A percentile compares a stretch with the other conserved stretches of the same genome.
phyloP scores from a whole-genome alignment of 2,888 invertebrate species.

The Thecophora atra region DNA sequence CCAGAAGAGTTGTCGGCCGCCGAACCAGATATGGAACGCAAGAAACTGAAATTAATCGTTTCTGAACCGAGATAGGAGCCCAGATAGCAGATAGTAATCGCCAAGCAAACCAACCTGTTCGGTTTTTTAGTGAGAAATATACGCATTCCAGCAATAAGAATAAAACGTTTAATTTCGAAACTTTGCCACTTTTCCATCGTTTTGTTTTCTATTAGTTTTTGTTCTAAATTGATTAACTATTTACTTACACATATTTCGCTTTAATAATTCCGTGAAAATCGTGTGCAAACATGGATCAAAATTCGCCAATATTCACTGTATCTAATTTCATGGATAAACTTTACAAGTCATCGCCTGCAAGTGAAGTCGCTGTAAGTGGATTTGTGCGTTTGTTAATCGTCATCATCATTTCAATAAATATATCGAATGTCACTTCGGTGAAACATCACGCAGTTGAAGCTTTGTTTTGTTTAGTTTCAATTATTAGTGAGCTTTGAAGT shows the following conservation, averaged over 20 bases:
- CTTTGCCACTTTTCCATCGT: not conserved
- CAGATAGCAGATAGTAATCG: conserved; percentile 40
- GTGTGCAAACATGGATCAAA: conserved; percentile 50
- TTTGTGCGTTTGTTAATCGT: not conserved
- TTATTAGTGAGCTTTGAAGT: too few relatives aligned
- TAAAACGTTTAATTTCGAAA: conserved; percentile 3
- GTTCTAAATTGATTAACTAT: not conserved
- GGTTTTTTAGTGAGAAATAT: conserved; percentile 15
- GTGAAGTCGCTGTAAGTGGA: conserved; percentile 27
- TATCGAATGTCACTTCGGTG: too few relatives aligned
- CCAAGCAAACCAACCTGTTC: conserved; percentile 36
- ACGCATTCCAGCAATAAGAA: not conserved
- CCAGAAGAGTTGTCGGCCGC: not conserved
- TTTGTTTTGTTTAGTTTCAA: too few relatives aligned
- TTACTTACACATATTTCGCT: not conserved
- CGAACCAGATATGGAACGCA: not conserved
- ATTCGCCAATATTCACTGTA: conserved; percentile 55
- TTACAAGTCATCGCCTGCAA: conserved; percentile 42
- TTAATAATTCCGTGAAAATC: conserved; percentile 4
- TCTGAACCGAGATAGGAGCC: conserved; percentile 25
- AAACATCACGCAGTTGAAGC: too few relatives aligned
- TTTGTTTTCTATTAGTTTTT: not conserved
- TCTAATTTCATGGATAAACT: conserved; percentile 56
- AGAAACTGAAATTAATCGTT: conserved; percentile 34
- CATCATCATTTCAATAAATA: not conserved